phyloP scores from a whole-genome alignment of 2,888 invertebrate species.

The Erannis defoliaria region DNA sequence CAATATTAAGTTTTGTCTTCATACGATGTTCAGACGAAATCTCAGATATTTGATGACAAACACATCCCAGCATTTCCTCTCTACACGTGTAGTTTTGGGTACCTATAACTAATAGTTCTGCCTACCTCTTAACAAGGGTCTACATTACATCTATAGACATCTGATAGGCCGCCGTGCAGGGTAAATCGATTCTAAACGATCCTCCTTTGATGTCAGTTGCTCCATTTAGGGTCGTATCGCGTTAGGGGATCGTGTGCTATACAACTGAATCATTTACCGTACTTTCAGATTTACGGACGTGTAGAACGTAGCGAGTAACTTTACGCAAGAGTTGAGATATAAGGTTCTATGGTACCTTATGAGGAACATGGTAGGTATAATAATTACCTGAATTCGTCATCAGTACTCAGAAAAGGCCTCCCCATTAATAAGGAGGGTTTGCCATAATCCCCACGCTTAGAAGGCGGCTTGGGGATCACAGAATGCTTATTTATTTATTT shows the following conservation, averaged over 20 bases:
- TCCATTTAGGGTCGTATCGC: conserved; percentile 12
- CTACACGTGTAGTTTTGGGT: background rate
- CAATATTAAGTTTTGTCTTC: too few species aligned
- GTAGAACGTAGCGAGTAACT: background rate
- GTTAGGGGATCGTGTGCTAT: conserved; percentile 9
- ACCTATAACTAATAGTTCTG: background rate
- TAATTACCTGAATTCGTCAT: too few species aligned
- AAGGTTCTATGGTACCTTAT: background rate
- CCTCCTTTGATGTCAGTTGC: conserved; percentile 22
- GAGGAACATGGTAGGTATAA: too few species aligned
- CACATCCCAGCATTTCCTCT: background rate
- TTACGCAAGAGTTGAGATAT: background rate
- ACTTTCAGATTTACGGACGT: background rate
- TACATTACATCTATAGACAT: conserved; percentile 3
- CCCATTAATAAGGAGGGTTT: too few species aligned
- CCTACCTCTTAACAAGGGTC: conserved; percentile 7
- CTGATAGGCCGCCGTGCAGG: conserved; percentile 10
- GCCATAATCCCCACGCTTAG: too few species aligned
- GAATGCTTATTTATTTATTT: too few species aligned
- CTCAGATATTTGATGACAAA: too few species aligned
- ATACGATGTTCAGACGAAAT: too few species aligned
- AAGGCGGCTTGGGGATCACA: too few species aligned
- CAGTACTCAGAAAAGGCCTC: too few species aligned
- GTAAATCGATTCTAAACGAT: conserved; percentile 35
- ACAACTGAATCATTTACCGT: background rate